Evolutionary conservation across 2,888 invertebrate species (phyloP).

Genomic region (Patella pellucida): DNA sequence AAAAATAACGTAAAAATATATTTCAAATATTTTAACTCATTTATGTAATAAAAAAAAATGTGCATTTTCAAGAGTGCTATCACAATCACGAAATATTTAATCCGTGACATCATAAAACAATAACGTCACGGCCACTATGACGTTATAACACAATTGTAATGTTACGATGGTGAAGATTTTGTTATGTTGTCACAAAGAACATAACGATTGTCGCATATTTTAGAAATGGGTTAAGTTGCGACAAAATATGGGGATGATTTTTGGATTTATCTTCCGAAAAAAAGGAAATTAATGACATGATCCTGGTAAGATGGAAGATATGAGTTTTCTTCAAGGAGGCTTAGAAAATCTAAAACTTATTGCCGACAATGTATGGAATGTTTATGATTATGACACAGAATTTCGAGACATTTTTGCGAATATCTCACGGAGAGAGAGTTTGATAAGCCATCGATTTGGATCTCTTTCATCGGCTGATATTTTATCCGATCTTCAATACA

Average conservation of each 20-base stretch:
- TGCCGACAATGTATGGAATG: neutral
- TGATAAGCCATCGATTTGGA: neutral
- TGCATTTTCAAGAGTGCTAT: no score
- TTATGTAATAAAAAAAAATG: no score
- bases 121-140: neutral
- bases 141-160: neutral
- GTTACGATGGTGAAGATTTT: constrained; percentile 3
- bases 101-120: neutral
- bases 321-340: neutral
- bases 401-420: constrained; percentile 4
- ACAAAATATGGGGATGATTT: no score
- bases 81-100: no score
- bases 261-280: no score
- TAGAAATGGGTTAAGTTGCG: no score
- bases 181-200: neutral
- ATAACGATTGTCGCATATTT: no score
- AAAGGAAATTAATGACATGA: no score
- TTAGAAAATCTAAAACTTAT: constrained; percentile 1
- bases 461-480: neutral
- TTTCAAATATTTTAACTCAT: no score
- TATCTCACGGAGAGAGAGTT: constrained; percentile 1
- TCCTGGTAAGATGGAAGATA: neutral
- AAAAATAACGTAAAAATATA: no score
- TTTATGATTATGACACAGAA: neutral
- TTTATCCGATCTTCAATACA: constrained; percentile 3